Percentiles rank a stretch among this genome's conserved stretches.
Conservation (phyloP, 2,888 invertebrate genomes). For the Leptinotarsa peninsularis region DNA sequence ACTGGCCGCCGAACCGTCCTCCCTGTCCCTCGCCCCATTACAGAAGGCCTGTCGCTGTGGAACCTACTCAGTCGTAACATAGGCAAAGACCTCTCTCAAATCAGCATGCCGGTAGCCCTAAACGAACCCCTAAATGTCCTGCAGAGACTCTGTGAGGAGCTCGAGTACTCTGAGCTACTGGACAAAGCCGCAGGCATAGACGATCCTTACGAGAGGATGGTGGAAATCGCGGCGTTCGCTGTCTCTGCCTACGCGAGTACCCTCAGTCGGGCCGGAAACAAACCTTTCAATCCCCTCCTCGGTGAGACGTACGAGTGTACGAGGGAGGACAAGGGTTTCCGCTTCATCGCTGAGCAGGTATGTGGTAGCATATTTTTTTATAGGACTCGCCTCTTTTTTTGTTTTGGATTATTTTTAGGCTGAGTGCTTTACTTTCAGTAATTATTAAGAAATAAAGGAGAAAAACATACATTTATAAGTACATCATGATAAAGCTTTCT, state of each 20-base stretch:
- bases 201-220: constrained; percentile 79
- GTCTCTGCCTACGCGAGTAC: constrained; percentile 83
- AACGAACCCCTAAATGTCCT: constrained; percentile 87
- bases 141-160: constrained; percentile 84
- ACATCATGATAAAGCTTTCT: too few relatives aligned
- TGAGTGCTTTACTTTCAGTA: too few relatives aligned
- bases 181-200: constrained; percentile 78
- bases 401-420: background rate
- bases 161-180: constrained; percentile 84
- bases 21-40: constrained; percentile 78
- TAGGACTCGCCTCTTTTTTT: background rate
- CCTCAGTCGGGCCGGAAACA: constrained; percentile 81
- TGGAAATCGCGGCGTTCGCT: constrained; percentile 83
- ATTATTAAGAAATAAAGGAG: too few relatives aligned
- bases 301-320: constrained; percentile 87
- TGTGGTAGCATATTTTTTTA: background rate
- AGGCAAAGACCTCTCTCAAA: constrained; percentile 86
- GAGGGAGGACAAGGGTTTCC: constrained; percentile 81
- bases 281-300: constrained; percentile 87
- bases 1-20: constrained; percentile 75
- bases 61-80: constrained; percentile 84
- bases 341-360: constrained; percentile 74
- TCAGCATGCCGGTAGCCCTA: constrained; percentile 88
- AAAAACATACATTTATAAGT: too few relatives aligned
- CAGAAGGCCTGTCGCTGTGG: constrained; percentile 84